Base-by-base conservation (phyloP, 2,113 vertebrate genomes). In the Cacatua alba region DNA sequence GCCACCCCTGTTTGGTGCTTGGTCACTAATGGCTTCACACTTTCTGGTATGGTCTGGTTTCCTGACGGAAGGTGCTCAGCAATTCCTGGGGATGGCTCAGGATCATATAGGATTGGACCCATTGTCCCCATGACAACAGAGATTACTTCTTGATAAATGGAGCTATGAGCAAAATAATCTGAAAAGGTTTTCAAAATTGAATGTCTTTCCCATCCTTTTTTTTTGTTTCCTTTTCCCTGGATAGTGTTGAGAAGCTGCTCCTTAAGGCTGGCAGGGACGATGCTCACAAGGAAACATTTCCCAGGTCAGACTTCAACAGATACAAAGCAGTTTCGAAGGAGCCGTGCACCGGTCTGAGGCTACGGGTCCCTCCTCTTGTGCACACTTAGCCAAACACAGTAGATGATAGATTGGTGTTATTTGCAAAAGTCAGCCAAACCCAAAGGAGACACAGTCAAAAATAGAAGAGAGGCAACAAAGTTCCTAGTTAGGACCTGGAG, bases 21-120 rank as follows among this genome's bases (percentile, higher is more conserved):
- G 3, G 33, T 15, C 35, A 57, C 5, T 57, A 33, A 44, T 10
- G 23, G 44, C 52, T 53, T 20, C 28, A 25, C 26, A 25, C 25
- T 33, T 51, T 13, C 26, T 35, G 20, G 17, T 26, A 2, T 0
- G 0, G n/a, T 13, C 24, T 17, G 7, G 5, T 11, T 9, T 4
- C 12, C 7, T 0, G 0, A 11, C 4, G 15, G 13, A 31, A 80
- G 24, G 17, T n/a, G 52, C 25, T 62, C 62, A 28, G 48, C n/a
- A 5, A 21, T 24, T 70, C 31, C 25, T 2, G 0, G n/a, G 39
- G 52, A 10, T 0, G 3, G 17, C 33, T 82, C 44, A 59, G 72
- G 65, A 37, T 48, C 5, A 0, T 12, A 2, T 3, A 25, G 51
- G 20, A 18, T 72, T 28, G 37, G 43, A 59, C 18, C 37, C 37